These are phyloP conservation scores for Manacus vitellinus DNA, from an alignment of 2,113 vertebrate species.

Conservation along the genomic window DNA sequence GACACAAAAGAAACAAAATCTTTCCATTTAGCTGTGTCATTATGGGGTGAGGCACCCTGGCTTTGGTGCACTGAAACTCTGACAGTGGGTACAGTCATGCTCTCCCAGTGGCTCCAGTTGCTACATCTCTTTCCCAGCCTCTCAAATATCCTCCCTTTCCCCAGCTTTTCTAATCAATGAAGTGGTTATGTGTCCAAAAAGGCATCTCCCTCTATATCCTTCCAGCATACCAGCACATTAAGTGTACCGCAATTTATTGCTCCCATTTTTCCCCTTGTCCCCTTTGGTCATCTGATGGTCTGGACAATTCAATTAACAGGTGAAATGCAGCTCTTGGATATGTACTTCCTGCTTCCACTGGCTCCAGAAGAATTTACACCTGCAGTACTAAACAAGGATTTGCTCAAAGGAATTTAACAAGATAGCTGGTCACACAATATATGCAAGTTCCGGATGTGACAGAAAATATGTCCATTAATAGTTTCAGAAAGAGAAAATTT, in stretches of 20 bases:
- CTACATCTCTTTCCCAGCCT: constrained; percentile 25
- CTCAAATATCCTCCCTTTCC: not conserved
- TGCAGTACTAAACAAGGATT: not conserved
- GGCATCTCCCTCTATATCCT: not conserved
- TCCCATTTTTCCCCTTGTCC: not conserved
- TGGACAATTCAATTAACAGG: not conserved
- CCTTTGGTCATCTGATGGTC: not conserved
- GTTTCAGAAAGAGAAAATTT: not conserved
- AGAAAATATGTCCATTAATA: not conserved
- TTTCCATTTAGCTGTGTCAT: constrained; percentile 67
- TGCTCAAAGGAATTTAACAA: not conserved
- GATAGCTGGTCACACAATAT: not conserved
- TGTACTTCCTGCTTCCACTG: not conserved
- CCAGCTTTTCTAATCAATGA: not conserved
- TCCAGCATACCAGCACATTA: not conserved
- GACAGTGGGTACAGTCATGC: constrained; percentile 52
- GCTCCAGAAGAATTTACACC: not conserved
- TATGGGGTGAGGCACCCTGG: constrained; percentile 55
- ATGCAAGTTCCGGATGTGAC: not conserved
- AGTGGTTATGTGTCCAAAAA: not conserved
- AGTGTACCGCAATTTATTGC: rapidly evolving
- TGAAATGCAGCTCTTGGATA: not conserved
- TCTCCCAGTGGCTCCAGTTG: constrained; percentile 42
- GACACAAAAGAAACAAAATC: constrained; percentile 53
- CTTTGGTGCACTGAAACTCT: constrained; percentile 66